Percentiles rank a stretch among this genome's conserved stretches.
Evolutionary conservation across 2,113 vertebrate genomes (phyloP).

Genomic region (Mystacornis crossleyi): DNA sequence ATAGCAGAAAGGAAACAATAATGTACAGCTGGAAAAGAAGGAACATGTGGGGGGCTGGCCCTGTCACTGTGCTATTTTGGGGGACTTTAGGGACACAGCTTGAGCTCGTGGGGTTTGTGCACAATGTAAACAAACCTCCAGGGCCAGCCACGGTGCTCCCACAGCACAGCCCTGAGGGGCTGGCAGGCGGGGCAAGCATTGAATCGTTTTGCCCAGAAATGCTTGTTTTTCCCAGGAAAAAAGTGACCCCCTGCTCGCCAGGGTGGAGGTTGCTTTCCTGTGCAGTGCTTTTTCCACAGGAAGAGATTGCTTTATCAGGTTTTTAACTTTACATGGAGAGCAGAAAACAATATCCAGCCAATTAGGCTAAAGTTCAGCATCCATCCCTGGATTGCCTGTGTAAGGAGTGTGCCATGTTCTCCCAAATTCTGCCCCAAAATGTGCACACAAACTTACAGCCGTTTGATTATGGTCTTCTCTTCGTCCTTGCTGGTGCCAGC

Average conservation of each 20-base stretch:
- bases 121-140: not conserved
- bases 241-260: not conserved
- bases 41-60: not conserved
- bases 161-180: not conserved
- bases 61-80: not conserved
- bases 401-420: not conserved
- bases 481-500: slow-evolving; percentile 22
- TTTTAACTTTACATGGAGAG: not conserved
- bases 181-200: not conserved
- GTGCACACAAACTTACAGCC: slow-evolving; percentile 80
- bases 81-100: not conserved
- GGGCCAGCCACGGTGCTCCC: not conserved
- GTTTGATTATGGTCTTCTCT: slow-evolving; percentile 84
- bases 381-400: not conserved
- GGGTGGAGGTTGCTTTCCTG: not conserved
- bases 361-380: not conserved
- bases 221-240: not conserved
- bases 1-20: not conserved
- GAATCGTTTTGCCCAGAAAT: not conserved
- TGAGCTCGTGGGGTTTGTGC: not conserved
- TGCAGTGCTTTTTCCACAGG: not conserved
- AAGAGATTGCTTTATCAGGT: not conserved
- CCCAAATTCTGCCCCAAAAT: not conserved
- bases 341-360: not conserved
- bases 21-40: not conserved